Base-by-base conservation (phyloP, 1,140 invertebrate species). In the Drosophila triauraria region DNA sequence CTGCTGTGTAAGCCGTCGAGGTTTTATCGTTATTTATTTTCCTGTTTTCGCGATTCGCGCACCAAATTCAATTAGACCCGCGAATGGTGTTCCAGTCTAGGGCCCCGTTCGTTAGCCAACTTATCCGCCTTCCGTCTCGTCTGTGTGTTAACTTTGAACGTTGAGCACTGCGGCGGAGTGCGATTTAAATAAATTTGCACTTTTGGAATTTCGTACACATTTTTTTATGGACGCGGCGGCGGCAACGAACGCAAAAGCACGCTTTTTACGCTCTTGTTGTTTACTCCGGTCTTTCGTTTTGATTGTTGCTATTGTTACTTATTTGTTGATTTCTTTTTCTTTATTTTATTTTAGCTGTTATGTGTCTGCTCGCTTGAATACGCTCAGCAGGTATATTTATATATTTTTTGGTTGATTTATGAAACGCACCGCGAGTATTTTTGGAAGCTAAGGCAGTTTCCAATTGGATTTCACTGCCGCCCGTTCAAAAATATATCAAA, bases 151-250 rank as follows among this genome's bases (percentile, higher is more conserved):
- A 62, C 35, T 63, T 63, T 53, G 48, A 68, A 68, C 53, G 60
- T 57, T 64, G 61, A 65, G 54, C 43, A 54, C 59, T 71, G 58
- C 58, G 50, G 20, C 27, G 25, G 25, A 40, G 40, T 43, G 32
- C 32, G 38, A 60, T 67, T 78, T 62, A 53, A 57, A 69, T 54
- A 69, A 58, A 71, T 78, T 78, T 58, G 53, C 75, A 78, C 76
- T 76, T 77, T 77, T 78, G 51, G 23, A 63, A 70, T 78, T 78
- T 78, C 77, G 23, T 60, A 78, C 58, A 78, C 76, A 78, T 78
- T 65, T 78, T 38, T 38, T 62, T 65, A 63, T 68, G 27, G 42
- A 47, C 35, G 59, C 32, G 32, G 51, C 32, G 32, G 59, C 59
- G 69, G 57, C 75, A 51, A 43, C 51, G 32, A 76, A 77, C 63